Conservation (phyloP, 1,140 invertebrate species). For the Papilio machaon region DNA sequence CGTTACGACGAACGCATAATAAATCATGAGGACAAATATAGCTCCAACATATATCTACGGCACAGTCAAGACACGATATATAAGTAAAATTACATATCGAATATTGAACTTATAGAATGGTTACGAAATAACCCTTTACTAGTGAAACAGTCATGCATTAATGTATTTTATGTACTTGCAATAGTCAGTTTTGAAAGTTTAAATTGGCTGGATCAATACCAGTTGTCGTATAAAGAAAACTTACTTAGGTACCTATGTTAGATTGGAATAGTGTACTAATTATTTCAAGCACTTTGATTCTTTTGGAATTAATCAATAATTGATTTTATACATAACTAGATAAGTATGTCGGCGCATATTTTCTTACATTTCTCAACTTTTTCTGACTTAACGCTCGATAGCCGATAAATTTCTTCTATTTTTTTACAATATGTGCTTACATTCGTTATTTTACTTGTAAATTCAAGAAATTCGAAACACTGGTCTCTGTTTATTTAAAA, state of each 20-base stretch:
- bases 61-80: conserved; percentile 43
- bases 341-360: not conserved
- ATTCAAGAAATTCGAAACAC: not conserved
- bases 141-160: conserved; percentile 41
- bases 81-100: conserved; percentile 49
- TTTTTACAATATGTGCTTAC: not conserved
- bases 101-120: conserved; percentile 42
- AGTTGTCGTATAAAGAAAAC: conserved; percentile 27
- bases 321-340: not conserved
- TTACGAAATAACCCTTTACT: conserved; percentile 47
- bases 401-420: not conserved
- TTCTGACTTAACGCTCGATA: too few relatives aligned
- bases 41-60: conserved; percentile 38
- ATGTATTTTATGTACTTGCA: conserved; percentile 32
- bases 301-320: conserved; percentile 7
- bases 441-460: not conserved
- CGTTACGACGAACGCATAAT: conserved; percentile 40
- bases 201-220: conserved; percentile 38
- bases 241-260: not conserved
- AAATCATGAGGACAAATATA: conserved; percentile 38
- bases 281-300: conserved; percentile 18
- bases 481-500: not conserved
- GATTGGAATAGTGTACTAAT: not conserved
- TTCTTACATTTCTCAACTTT: not conserved
- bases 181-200: conserved; percentile 30